These are phyloP conservation scores for Cotesia chilonis DNA, from an alignment of 1,140 invertebrate genomes.

Conservation along the genomic window DNA sequence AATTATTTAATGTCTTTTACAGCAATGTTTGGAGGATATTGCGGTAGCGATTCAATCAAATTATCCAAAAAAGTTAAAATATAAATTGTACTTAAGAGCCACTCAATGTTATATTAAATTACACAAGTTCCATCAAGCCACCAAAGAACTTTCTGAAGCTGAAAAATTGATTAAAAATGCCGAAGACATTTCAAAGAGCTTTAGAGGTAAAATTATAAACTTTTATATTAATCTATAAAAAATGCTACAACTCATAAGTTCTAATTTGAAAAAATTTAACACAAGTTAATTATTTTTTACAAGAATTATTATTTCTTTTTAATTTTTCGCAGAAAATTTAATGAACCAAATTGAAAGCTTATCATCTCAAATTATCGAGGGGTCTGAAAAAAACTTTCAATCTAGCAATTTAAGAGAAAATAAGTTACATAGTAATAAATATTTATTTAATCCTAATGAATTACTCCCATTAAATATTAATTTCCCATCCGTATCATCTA, in stretches of 20 bases:
- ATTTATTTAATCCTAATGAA: conserved; percentile 22
- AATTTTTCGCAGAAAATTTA: too few species aligned
- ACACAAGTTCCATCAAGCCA: conserved; percentile 47
- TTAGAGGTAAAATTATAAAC: conserved; percentile 47
- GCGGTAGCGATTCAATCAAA: conserved; percentile 53
- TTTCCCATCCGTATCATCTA: conserved; percentile 54
- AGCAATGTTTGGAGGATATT: conserved; percentile 63
- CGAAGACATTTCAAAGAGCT: conserved; percentile 39
- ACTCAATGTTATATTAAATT: conserved; percentile 55
- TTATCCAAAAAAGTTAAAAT: conserved; percentile 54
- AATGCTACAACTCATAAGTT: not conserved
- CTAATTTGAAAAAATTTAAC: not conserved
- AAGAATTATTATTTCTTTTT: not conserved
- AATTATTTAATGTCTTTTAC: conserved; percentile 16
- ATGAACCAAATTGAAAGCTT: too few species aligned
- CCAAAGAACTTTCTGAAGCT: conserved; percentile 47
- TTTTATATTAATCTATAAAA: conserved; percentile 13
- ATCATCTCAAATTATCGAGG: too few species aligned
- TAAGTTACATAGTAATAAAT: conserved; percentile 2
- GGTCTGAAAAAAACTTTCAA: too few species aligned
- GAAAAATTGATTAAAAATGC: conserved; percentile 44
- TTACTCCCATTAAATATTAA: conserved; percentile 50
- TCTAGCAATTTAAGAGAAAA: conserved; percentile 2
- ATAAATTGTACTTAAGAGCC: conserved; percentile 59
- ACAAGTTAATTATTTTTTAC: not conserved